Evolutionary conservation across 2,113 vertebrate genomes (phyloP), one percentile per base, ranked within the genome.

Genomic region (Tragelaphus strepsiceros): DNA sequence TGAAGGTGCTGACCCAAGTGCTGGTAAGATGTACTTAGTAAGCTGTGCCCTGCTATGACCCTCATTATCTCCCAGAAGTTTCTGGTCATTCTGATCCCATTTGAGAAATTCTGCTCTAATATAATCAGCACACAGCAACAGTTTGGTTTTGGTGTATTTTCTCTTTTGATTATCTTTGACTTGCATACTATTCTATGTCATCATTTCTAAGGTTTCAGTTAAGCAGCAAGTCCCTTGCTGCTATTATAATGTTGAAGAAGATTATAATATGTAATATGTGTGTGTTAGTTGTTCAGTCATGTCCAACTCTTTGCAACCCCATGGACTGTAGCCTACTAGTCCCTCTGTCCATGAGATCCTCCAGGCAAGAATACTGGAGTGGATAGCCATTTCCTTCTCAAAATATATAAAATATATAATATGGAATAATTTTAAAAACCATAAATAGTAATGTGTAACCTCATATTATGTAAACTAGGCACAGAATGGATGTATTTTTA

Each of bases 161-260:
- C 21, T 51, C 84, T 87, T 88, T 88, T 35, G 64, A 21, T 91
- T 77, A 62, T 85, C 49, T 96, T 95, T 93, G 21, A 81, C 28
- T 82, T 86, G n/a, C 19, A 74, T n/a, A 81, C 15, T 77, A 88
- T 85, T 93, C 84, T 64, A 53, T 96, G 77, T 67, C 30, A 71
- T 54, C 53, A 96, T 78, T 90, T 95, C 46, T 74, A 53, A 92
- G 17, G 49, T 93, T 95, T 89, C 61, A 35, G 32, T 92, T 86
- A 95, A 80, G 32, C 28, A 88, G 13, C 30, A 90, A 82, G 49
- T 80, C 49, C n/a, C 83, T 93, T 93, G 59, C 51, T 90, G 30
- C 51, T 92, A 6, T 92, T 96, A 84, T 7, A 39, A 90, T 88
- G 94, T 84, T 94, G 58, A 96, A 88, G 56, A 92, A 51, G 80